Evolutionary conservation across 2,888 invertebrate species (phyloP).

Genomic region (Lasius fuliginosus): DNA sequence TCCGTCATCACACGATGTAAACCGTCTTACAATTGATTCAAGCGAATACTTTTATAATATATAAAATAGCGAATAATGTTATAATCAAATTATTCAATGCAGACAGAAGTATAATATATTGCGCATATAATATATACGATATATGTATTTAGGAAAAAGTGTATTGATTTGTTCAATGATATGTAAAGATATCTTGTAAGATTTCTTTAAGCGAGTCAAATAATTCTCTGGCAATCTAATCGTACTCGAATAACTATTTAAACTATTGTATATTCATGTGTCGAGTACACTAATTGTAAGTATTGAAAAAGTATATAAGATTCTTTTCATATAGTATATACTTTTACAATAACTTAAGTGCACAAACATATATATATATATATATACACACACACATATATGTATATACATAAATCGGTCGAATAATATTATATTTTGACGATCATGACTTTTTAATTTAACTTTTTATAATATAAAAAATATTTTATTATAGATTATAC

Average conservation of each 20-base stretch:
- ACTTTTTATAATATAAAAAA: neutral
- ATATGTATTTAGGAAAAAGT: neutral
- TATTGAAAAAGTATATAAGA: neutral
- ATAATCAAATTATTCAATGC: constrained; percentile 14
- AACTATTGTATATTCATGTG: neutral
- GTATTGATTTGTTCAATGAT: neutral
- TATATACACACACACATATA: neutral
- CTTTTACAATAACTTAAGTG: neutral
- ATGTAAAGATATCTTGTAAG: neutral
- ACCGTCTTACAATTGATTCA: constrained; percentile 47
- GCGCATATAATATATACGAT: neutral
- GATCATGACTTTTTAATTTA: neutral
- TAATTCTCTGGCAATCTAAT: neutral
- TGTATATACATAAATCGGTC: neutral
- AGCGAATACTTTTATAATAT: neutral
- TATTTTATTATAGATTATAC: too few species aligned
- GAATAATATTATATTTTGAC: neutral
- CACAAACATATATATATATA: neutral
- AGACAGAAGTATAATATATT: neutral
- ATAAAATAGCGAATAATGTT: constrained; percentile 9
- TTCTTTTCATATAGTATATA: neutral
- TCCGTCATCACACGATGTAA: constrained; percentile 54
- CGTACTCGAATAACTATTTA: too few species aligned
- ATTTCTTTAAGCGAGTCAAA: neutral
- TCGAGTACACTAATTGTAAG: too few species aligned